Evolutionary conservation across 2,113 vertebrate genomes (phyloP).

Genomic region (Probosciger aterrimus): DNA sequence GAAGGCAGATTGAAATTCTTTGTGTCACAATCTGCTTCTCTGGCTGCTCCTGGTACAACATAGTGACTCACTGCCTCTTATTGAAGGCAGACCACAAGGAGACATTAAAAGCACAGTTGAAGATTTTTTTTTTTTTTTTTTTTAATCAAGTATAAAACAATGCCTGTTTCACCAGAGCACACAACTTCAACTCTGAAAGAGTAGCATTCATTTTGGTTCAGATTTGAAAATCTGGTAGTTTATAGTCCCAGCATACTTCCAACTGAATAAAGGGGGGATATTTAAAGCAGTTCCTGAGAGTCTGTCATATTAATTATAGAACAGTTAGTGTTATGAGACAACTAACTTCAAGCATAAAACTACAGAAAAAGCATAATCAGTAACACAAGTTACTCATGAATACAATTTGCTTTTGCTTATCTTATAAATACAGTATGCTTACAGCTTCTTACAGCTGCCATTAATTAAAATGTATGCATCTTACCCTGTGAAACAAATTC

Average conservation of each 20-base stretch:
- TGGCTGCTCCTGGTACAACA: conserved; percentile 22
- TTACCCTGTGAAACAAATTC: conserved; percentile 68
- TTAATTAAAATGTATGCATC: neutral
- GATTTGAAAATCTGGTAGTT: neutral
- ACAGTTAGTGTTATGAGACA: neutral
- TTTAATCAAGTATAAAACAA: neutral
- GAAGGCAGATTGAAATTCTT: neutral
- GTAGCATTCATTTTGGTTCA: neutral
- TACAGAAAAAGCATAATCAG: neutral
- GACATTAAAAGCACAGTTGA: neutral
- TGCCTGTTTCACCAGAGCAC: neutral
- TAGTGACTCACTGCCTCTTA: neutral
- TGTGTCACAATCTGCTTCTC: neutral
- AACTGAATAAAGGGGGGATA: neutral
- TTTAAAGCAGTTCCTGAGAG: neutral
- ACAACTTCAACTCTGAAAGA: neutral
- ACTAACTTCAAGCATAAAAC: neutral
- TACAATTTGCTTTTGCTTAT: neutral
- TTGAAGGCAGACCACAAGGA: neutral
- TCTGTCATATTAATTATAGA: neutral
- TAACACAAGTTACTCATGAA: neutral
- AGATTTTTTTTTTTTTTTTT: neutral
- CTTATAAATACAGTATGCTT: neutral
- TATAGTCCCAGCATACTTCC: neutral
- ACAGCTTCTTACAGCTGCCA: neutral